phyloP scores from a whole-genome alignment of 2,888 invertebrate genomes.

The Melanotus villosus region DNA sequence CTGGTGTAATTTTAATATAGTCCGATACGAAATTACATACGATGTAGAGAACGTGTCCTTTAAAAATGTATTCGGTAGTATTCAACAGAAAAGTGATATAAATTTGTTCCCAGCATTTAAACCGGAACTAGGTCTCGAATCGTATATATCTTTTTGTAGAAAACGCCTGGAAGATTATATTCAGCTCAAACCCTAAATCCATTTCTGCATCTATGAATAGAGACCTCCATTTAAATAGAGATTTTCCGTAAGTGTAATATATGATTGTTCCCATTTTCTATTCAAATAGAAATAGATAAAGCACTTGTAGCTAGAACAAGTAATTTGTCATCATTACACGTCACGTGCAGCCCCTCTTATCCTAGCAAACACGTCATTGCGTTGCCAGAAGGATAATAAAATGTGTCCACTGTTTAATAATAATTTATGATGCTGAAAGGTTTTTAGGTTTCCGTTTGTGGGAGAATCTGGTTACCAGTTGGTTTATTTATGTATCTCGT shows the following conservation, averaged over 20 bases:
- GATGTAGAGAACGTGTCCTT: no score
- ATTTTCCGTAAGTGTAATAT: conserved; percentile 5
- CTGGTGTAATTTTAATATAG: no score
- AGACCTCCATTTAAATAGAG: conserved; percentile 11
- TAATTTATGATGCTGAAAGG: conserved; percentile 17
- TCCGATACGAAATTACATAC: no score
- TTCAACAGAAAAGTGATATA: no score
- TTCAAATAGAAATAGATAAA: conserved; percentile 31
- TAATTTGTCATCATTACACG: conserved; percentile 34
- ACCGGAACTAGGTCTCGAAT: no score
- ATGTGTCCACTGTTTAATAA: conserved; percentile 30
- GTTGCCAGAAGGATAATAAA: conserved; percentile 25
- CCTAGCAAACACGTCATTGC: conserved; percentile 24
- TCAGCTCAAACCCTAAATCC: no score
- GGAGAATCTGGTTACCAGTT: neutral
- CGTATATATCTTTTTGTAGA: no score
- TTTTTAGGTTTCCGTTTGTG: neutral
- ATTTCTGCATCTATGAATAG: neutral
- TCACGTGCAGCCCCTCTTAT: conserved; percentile 29
- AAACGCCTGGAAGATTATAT: no score
- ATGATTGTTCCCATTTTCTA: conserved; percentile 15
- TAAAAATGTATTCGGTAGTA: no score
- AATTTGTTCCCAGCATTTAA: no score
- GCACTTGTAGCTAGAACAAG: conserved; percentile 23
- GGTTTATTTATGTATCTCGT: neutral